Conservation (phyloP, 2,797 vertebrate species). For the Spizella passerina region DNA sequence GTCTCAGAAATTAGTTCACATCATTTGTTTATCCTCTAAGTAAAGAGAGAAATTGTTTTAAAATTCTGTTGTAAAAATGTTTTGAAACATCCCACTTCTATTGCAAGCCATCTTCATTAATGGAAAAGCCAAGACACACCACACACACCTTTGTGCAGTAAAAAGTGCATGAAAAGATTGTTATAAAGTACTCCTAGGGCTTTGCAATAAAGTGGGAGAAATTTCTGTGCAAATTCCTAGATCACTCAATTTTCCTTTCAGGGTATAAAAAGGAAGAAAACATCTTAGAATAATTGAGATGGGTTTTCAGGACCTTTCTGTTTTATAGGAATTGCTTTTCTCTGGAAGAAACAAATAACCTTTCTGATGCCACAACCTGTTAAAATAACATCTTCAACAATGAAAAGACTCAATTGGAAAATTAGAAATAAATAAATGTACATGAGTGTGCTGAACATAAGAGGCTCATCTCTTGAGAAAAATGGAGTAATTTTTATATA, state of each 20-base stretch:
- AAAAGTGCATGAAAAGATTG: not conserved
- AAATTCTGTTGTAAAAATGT: not conserved
- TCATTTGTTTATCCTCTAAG: constrained; percentile 31
- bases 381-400: not conserved
- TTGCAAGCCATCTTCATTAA: not conserved
- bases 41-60: not conserved
- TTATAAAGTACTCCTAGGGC: not conserved
- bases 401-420: not conserved
- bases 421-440: not conserved
- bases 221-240: not conserved
- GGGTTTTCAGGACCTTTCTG: not conserved
- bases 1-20: constrained; percentile 43
- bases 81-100: not conserved
- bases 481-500: not conserved
- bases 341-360: not conserved
- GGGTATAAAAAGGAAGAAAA: not conserved
- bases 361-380: not conserved
- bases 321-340: not conserved
- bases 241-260: not conserved
- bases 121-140: not conserved
- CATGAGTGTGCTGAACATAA: not conserved
- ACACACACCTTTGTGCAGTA: not conserved
- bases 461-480: not conserved
- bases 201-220: not conserved
- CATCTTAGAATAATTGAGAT: not conserved